Evolutionary conservation across 2,797 vertebrate species (phyloP), one percentile per base, ranked within the genome.

Genomic region (Dendrocincla fuliginosa): DNA sequence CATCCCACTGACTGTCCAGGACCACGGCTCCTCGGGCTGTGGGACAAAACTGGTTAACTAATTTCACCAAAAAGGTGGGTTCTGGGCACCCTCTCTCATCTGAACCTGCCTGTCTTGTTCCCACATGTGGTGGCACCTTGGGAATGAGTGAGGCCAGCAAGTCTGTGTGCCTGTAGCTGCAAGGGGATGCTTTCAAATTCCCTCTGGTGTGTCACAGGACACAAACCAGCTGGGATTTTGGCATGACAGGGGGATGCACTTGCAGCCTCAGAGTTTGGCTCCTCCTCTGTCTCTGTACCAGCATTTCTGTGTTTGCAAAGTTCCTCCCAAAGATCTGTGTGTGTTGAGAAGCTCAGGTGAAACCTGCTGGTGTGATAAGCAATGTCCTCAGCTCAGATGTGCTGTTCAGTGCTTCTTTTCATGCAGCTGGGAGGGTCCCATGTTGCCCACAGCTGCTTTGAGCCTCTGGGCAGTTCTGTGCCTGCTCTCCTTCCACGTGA

Each of bases 401-500:
- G 67, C 41, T 24, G 11, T n/a, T 84, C 41, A 64, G 52, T 49
- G 91, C 19, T 57, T 56, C 75, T 96, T 89, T 11, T 13, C 25
- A 0, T 42, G 46, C 28, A 6, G 25, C 2, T 85, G 50, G 19
- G 59, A 24, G 18, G 8, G 3, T n/a, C 41, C 32, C 52, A 20
- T 12, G 44, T 60, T 79, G 41, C 70, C n/a, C 52, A 25, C 71
- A 86, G 59, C 64, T 70, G 42, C 64, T 47, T 50, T 83, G 76
- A 97, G 32, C 96, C 95, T 90, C 84, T 69, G 41, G 2, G 35
- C 87, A 5, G 93, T 96, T 80, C 91, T 94, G 63, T 53, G 75
- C 87, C 91, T 96, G 76, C 92, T 87, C 69, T 97, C 93, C 12
- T 61, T 5, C 95, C 95, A 96, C 5, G 42, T 76, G 57, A 88